Evolutionary conservation across 2,113 vertebrate genomes (phyloP), one percentile per base, ranked within the genome.

Genomic region (Myxocyprinus asiaticus): DNA sequence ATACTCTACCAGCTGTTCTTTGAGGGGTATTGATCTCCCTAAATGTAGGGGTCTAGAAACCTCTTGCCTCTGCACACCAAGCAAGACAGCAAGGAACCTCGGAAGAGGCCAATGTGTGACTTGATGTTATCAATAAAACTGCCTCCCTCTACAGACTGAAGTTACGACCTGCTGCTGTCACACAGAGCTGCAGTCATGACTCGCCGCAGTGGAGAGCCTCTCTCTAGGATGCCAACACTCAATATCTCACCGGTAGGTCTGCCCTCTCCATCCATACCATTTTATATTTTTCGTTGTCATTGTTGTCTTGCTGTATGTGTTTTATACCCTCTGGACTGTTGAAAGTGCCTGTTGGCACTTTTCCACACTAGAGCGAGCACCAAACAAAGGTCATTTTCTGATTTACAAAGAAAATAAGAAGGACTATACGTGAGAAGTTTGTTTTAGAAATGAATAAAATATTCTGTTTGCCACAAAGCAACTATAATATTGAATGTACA

Each of bases 111-210:
- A 64, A 89, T 74, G 91, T 94, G 93, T 91, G 87, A 88, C 87
- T 85, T 92, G 94, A 94, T 92, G 90, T 76, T 86, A 90, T 92
- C 94, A 89, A 94, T 94, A 90, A 92, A 90, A 91, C 73, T 85
- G 87, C 89, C 91, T 86, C 79, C 83, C 61, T 66, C 88, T 69
- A 45, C 84, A 81, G 81, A 83, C n/a, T 71, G 86, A 87, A 86
- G 88, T 33, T 3, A 33, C 3, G 22, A 3, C 22, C 22, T 1
- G 22, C 22, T 33, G 22, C 22, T 33, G 22, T 33, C 22, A 33
- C 22, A 33, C 22, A 33, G 22, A 33, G 22, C 22, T 33, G 22
- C 22, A 33, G 22, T 87, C 87, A 66, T 8, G 0, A 87, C 84
- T 83, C 90, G 83, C 81, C 88, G 84, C 83, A 81, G 86, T 84